These are phyloP conservation scores for Neocrepidodera transversa DNA, from an alignment of 2,888 invertebrate genomes.

Conservation along the genomic window DNA sequence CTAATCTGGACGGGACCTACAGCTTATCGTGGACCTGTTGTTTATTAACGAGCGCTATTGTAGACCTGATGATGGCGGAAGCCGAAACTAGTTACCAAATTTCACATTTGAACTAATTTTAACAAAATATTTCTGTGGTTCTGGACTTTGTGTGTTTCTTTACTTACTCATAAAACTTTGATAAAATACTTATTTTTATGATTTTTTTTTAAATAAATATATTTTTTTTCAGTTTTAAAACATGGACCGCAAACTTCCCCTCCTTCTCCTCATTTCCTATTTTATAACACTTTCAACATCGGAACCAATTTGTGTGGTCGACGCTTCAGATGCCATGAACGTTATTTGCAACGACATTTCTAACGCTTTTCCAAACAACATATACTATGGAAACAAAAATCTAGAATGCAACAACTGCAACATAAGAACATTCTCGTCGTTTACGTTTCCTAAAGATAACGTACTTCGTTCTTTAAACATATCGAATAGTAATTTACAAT, in stretches of 20 bases:
- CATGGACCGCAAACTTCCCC: neutral
- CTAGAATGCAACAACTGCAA: conserved; percentile 51
- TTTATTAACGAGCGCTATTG: no score
- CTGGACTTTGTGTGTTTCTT: no score
- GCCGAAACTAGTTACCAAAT: no score
- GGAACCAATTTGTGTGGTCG: conserved; percentile 16
- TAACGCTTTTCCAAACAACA: conserved; percentile 9
- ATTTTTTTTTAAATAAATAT: no score
- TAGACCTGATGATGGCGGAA: no score
- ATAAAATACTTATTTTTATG: no score
- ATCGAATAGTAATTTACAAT: conserved; percentile 48
- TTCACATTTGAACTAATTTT: no score
- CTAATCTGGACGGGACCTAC: no score
- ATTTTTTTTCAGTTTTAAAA: neutral
- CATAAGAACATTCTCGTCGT: conserved; percentile 47
- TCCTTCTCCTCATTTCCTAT: neutral
- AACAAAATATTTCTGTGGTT: no score
- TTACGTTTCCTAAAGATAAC: conserved; percentile 51
- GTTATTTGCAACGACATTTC: conserved; percentile 14
- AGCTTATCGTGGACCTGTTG: no score
- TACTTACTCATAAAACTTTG: no score
- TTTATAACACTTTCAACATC: neutral
- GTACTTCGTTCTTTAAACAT: conserved; percentile 49
- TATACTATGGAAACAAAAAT: conserved; percentile 51
- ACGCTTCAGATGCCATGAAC: neutral